These are phyloP conservation scores for Propithecus coquereli DNA, from an alignment of 2,113 vertebrate genomes.

Conservation along the genomic window DNA sequence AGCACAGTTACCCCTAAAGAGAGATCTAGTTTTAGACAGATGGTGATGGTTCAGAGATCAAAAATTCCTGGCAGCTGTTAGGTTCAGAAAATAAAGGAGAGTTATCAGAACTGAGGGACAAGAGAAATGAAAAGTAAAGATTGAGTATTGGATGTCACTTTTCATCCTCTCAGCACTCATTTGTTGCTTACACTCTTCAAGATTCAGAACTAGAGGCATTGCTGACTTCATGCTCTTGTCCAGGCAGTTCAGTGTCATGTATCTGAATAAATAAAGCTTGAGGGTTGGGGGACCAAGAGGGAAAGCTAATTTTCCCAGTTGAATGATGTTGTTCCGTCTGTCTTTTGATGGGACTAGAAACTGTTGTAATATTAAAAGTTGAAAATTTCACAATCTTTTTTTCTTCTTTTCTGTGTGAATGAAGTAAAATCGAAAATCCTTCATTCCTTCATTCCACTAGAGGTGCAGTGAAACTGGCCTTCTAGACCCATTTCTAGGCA, in stretches of 20 bases:
- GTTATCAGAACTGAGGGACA: neutral
- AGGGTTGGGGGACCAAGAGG: accelerated
- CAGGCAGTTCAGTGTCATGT: neutral
- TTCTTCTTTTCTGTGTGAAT: neutral
- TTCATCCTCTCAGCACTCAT: neutral
- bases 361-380: neutral
- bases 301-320: neutral
- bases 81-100: neutral
- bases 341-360: neutral
- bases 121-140: neutral
- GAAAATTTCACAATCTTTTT: neutral
- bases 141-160: neutral
- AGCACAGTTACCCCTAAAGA: neutral
- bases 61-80: neutral
- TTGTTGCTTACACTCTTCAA: neutral
- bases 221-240: neutral
- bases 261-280: neutral
- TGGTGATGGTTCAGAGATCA: neutral
- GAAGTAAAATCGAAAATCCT: conserved; percentile 9
- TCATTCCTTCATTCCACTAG: neutral
- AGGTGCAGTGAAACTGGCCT: neutral
- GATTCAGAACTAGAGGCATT: neutral
- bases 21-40: neutral
- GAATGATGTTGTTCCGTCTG: neutral
- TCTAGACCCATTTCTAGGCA: neutral